Percentiles rank a stretch among this genome's conserved stretches.
Evolutionary conservation across 1,140 invertebrate species (phyloP).

Genomic region (Cyclargus thomasi): DNA sequence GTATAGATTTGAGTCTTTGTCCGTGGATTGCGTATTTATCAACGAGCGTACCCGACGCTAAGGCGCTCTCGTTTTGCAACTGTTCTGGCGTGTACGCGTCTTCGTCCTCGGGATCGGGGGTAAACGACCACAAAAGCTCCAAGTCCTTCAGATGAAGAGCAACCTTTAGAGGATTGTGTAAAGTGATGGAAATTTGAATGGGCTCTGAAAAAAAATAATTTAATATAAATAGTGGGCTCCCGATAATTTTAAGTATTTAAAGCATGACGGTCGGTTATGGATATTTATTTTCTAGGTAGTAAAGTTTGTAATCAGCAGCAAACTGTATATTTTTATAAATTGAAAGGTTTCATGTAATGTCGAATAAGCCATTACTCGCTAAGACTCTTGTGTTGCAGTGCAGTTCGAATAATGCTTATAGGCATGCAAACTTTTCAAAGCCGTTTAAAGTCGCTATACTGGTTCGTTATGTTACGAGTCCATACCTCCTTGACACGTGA

Average conservation of each 20-base stretch:
- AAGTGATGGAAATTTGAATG: conserved; percentile 84
- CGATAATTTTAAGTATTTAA: neutral
- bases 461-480: no score
- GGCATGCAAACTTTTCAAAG: no score
- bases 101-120: conserved; percentile 56
- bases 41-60: conserved; percentile 49
- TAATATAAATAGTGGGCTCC: neutral
- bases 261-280: no score
- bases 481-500: conserved; percentile 80
- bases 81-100: conserved; percentile 40
- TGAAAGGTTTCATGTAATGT: no score
- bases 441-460: no score
- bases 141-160: conserved; percentile 83
- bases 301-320: no score
- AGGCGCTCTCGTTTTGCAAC: conserved; percentile 53
- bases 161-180: conserved; percentile 89
- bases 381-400: no score
- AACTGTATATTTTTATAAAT: no score
- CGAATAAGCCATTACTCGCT: no score
- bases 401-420: no score
- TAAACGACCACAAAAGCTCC: conserved; percentile 87
- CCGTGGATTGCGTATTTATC: conserved; percentile 60
- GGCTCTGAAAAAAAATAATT: conserved; percentile 79
- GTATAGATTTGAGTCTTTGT: conserved; percentile 55
- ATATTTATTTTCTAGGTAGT: no score